phyloP scores from a whole-genome alignment of 2,113 vertebrate genomes.

The Myrmecobius fasciatus region DNA sequence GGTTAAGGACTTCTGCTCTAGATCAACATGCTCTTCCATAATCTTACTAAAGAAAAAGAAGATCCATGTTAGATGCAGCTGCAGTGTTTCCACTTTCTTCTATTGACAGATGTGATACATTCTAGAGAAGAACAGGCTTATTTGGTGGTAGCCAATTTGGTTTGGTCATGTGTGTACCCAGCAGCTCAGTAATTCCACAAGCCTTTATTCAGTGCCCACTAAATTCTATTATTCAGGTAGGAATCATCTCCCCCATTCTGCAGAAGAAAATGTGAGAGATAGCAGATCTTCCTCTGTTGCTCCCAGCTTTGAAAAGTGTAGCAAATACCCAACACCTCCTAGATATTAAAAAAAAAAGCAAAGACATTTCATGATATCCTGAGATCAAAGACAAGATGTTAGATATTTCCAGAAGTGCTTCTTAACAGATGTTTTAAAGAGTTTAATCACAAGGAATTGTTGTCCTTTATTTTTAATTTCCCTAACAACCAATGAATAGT shows the following conservation, averaged over 20 bases:
- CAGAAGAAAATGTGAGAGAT: background rate
- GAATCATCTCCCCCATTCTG: background rate
- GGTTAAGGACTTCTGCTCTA: background rate
- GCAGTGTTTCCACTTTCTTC: background rate
- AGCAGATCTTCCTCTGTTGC: background rate
- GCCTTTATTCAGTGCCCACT: background rate
- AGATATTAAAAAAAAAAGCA: background rate
- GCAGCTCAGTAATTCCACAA: background rate
- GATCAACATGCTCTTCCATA: background rate
- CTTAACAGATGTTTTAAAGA: slow-evolving; percentile 6
- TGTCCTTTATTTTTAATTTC: slow-evolving; percentile 31
- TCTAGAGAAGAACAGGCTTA: background rate
- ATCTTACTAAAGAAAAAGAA: background rate
- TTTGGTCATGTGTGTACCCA: background rate
- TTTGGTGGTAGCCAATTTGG: background rate
- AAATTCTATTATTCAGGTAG: background rate
- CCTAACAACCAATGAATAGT: background rate
- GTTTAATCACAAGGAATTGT: slow-evolving; percentile 4
- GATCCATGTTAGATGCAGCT: background rate
- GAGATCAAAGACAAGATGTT: background rate
- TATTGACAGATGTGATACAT: background rate
- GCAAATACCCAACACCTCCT: background rate
- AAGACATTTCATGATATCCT: background rate
- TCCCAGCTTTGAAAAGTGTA: background rate
- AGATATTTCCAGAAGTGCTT: background rate